Evolutionary conservation across 2,888 invertebrate species (phyloP).

Genomic region (Lochmaea crataegi): DNA sequence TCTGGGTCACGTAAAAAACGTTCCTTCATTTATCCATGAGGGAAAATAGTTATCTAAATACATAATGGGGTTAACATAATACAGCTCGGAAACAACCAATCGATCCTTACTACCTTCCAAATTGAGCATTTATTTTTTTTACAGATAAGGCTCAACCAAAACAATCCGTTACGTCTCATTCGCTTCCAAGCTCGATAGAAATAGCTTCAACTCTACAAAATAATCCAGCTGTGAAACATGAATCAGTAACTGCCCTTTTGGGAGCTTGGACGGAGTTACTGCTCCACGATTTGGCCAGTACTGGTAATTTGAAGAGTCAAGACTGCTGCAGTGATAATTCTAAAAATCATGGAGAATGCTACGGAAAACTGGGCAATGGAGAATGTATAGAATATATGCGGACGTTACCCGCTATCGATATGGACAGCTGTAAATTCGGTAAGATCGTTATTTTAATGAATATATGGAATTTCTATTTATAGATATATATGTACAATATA

Average conservation of each 20-base stretch:
- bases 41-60: no score
- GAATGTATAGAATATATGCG: constrained; percentile 76
- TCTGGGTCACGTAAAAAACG: no score
- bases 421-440: constrained; percentile 74
- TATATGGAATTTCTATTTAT: no score
- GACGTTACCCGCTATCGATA: constrained; percentile 75
- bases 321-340: constrained; percentile 63
- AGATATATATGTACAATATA: no score
- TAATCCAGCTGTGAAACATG: constrained; percentile 72
- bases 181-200: constrained; percentile 72
- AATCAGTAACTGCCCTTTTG: constrained; percentile 80
- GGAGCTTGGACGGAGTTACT: constrained; percentile 85
- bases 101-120: neutral
- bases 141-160: constrained; percentile 67
- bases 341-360: constrained; percentile 70
- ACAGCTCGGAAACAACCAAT: no score
- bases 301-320: constrained; percentile 71
- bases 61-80: no score
- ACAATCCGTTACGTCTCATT: constrained; percentile 68
- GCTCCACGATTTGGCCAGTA: constrained; percentile 77
- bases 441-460: constrained; percentile 56
- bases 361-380: constrained; percentile 64
- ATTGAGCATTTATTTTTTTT: constrained; percentile 34
- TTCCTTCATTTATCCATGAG: no score
- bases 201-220: constrained; percentile 71